A percentile compares a stretch with the other conserved stretches of the same genome.
phyloP scores from a whole-genome alignment of 2,113 vertebrate genomes.

The Lagopus muta region DNA sequence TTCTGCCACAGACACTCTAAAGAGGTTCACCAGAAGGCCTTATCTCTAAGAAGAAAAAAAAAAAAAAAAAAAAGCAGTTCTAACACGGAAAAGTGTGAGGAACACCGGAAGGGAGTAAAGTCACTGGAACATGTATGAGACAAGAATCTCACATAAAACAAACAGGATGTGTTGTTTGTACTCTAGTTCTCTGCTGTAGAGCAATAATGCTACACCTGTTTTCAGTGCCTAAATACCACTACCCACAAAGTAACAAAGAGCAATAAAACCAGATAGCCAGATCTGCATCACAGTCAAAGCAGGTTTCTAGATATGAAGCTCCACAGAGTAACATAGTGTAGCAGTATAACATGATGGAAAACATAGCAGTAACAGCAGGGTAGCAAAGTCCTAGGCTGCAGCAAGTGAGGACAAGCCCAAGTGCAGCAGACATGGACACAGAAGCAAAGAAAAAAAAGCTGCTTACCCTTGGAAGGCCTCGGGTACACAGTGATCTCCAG shows the following conservation, averaged over 20 bases:
- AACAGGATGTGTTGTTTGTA: background rate
- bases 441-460: no score
- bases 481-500: no score
- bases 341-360: no score
- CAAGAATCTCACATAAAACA: background rate
- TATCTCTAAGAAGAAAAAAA: background rate
- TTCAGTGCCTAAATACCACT: background rate
- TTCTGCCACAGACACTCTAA: background rate
- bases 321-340: background rate
- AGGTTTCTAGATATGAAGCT: background rate
- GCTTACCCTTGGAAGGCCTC: no score
- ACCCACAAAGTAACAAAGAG: background rate
- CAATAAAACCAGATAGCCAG: background rate
- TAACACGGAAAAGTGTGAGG: background rate
- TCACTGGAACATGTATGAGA: background rate
- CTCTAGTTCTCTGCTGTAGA: background rate
- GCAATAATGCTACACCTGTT: background rate
- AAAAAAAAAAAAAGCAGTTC: background rate
- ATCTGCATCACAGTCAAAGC: background rate
- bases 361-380: no score
- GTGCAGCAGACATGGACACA: no score
- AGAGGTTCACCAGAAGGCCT: background rate
- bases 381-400: no score
- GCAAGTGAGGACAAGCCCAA: no score
- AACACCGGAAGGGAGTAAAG: background rate